Base-by-base conservation (phyloP, 2,113 vertebrate genomes). In the Lophochroa leadbeateri region DNA sequence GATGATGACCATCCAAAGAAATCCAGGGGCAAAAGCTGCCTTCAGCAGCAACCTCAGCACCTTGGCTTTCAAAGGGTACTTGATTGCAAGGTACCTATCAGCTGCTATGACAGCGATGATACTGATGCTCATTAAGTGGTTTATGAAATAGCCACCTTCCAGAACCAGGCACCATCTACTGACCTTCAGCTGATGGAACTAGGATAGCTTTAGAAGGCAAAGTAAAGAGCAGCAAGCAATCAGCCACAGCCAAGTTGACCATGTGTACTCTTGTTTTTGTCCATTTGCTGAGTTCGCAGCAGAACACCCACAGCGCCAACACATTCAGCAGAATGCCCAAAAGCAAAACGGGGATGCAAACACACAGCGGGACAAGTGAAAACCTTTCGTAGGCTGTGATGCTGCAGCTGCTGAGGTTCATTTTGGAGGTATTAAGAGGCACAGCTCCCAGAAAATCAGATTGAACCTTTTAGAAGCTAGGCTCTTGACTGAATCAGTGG, bases 231-330 rank as follows among this genome's bases (percentile, higher is more conserved):
- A 98, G 91, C 39, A 97, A 90, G 49, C 96, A 96, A 97, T 98
- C 98, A 5, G 98, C 97, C 57, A 50, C 24, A 3, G 97, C 97
- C 95, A 98, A 95, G 91, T 97, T 98, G 82, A 88, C 94, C 97
- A 98, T 98, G 85, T 98, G 98, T 24, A 98, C 41, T 78, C 94
- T 96, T 24, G 98, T 97, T 96, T 98, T 98, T 2, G 97, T 98
- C 98, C 98, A 98, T n/a, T 68, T 94, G 33, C 16, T 14, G 21
- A 98, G 86, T 86, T 90, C 97, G 64, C 71, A 79, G 81, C 95
- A 98, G 87, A 99, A 97, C 15, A 97, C 97, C 94, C 98, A 97
- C 63, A 98, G 74, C 0, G 97, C 98, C 82, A 97, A 35, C 8
- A 64, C 6, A 0, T 98, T 98, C 70, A 98, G 96, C 49, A 97